phyloP scores from a whole-genome alignment of 23 tunicate species.

The Ciona savignyi region DNA sequence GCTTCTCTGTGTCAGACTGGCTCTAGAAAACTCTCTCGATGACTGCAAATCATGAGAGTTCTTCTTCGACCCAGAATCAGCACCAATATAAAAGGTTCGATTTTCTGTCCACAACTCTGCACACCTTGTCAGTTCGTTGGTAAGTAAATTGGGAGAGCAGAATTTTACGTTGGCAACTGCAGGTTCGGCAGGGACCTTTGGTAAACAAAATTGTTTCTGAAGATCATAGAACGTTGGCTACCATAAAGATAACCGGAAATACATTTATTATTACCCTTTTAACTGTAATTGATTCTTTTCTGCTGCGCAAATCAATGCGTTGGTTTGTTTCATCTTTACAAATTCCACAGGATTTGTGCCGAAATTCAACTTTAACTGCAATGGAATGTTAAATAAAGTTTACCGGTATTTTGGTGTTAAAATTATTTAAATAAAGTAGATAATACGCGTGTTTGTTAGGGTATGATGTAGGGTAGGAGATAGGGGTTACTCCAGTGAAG shows the following conservation, averaged over 20 bases:
- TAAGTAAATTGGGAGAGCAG: constrained; percentile 48
- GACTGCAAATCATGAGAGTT: too few relatives aligned
- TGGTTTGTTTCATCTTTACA: constrained; percentile 25
- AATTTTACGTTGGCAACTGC: constrained; percentile 46
- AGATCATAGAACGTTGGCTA: background rate
- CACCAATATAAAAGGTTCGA: constrained; percentile 71
- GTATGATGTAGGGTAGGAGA: background rate
- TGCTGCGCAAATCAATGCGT: constrained; percentile 29
- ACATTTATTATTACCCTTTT: constrained; percentile 19
- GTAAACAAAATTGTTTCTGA: background rate
- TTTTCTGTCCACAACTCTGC: constrained; percentile 62
- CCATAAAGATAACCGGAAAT: background rate
- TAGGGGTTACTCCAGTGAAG: background rate
- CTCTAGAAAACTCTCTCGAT: too few relatives aligned
- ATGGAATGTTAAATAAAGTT: constrained; percentile 3
- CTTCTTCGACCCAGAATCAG: background rate
- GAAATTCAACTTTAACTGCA: constrained; percentile 7
- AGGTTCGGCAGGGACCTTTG: constrained; percentile 30
- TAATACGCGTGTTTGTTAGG: background rate
- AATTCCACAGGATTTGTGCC: constrained; percentile 33
- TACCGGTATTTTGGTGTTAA: background rate
- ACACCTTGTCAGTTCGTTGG: constrained; percentile 28
- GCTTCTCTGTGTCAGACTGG: too few relatives aligned
- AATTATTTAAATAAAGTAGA: background rate
- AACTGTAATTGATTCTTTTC: constrained; percentile 21